Evolutionary conservation across 2,888 invertebrate genomes (phyloP).

Genomic region (Parochlus steinenii): DNA sequence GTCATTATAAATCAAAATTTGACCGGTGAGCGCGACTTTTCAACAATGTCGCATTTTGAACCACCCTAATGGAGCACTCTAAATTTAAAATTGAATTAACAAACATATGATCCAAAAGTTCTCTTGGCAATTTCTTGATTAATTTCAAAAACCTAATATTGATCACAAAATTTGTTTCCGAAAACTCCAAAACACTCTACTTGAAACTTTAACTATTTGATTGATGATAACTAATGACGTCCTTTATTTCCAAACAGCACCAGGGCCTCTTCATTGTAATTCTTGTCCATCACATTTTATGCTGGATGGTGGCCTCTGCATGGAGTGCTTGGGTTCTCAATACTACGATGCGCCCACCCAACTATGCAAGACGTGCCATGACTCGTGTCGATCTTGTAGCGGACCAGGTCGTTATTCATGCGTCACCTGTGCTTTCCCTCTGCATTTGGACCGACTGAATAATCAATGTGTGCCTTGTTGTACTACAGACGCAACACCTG

Average conservation of each 20-base stretch:
- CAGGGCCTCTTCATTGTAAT: slow-evolving; percentile 56
- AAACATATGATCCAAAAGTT: no score
- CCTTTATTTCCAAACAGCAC: slow-evolving; percentile 31
- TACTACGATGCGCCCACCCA: slow-evolving; percentile 52
- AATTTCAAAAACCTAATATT: no score
- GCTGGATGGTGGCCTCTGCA: slow-evolving; percentile 56
- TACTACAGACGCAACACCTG: slow-evolving; percentile 32
- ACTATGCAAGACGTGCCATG: slow-evolving; percentile 48
- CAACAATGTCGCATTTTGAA: no score
- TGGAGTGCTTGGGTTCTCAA: slow-evolving; percentile 58
- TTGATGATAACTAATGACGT: no score
- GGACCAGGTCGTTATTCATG: slow-evolving; percentile 54
- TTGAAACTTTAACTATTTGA: no score
- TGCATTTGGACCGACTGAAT: slow-evolving; percentile 50
- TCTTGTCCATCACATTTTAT: slow-evolving; percentile 56
- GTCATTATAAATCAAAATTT: no score
- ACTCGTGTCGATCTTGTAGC: slow-evolving; percentile 47
- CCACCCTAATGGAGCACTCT: no score
- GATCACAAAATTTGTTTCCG: no score
- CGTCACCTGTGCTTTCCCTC: slow-evolving; percentile 44
- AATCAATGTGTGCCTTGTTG: slow-evolving; percentile 65
- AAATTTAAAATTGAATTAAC: no score
- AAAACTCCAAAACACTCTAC: no score
- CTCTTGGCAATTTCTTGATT: no score
- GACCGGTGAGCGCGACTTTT: no score